Base-by-base conservation (phyloP, 1,140 invertebrate genomes). In the Leptoteleia sp. region DNA sequence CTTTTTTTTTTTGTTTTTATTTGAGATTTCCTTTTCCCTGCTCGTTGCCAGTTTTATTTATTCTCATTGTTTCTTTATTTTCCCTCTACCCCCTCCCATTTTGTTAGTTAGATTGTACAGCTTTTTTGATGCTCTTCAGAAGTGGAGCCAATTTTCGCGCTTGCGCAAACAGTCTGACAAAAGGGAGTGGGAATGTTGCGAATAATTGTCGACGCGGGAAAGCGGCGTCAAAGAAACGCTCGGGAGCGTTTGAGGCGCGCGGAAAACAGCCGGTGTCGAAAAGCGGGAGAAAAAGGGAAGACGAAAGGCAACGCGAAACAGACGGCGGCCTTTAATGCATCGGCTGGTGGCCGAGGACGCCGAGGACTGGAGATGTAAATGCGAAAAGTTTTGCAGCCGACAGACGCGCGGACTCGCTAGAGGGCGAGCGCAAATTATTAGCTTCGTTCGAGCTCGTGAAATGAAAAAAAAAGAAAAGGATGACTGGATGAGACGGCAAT, bases 291-390 rank as follows among this genome's bases (percentile, higher is more conserved):
- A 59, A 43, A 22, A 43, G 11, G 19, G 15, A 15, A 9, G 22
- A n/a, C 15, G 16, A 12, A 38, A 33, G 19, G 19, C 35, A 9
- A 17, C 6, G 15, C 17, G 9, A 13, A 13, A 54, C 8, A 54
- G 15, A 25, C 5, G 13, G 9, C 50, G 48, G 35, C 47, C 47
- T 37, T 27, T 38, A 37, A 47, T 48, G 25, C 31, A 50, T 45
- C 19, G 43, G 35, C 42, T 35, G 59, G 4, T 17, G 17, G 13
- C 42, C 17, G 42, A 8, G 27, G 19, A 17, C 12, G 38, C 47
- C 33, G n/a, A n/a, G n/a, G 47, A 65, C 61, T 42, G 42, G 61
- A 52, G 61, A 52, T 65, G 61, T 42, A 65, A 65, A 65, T 52
- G 35, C 43, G 45, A 50, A 52, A 52, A 65, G 61, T 52, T 52